Evolutionary conservation across 2,888 invertebrate species (phyloP).

Genomic region (Tryphoninae sp.): DNA sequence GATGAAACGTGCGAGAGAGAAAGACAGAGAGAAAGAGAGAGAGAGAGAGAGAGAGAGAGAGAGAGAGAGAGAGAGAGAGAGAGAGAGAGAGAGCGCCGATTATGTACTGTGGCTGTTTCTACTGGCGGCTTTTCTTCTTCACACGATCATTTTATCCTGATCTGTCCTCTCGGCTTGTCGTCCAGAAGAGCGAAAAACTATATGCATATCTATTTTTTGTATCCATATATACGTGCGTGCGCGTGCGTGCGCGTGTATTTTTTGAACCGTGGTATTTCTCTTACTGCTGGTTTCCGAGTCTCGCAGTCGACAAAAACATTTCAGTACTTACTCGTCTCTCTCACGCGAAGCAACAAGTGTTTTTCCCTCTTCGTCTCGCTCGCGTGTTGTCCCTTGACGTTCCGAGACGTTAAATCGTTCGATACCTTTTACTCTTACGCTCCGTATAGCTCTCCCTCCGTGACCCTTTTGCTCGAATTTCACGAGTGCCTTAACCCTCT

Average conservation of each 20-base stretch:
- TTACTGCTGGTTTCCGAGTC: conserved; percentile 17
- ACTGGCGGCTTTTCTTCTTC: conserved; percentile 1
- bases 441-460: conserved; percentile 11
- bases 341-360: conserved; percentile 63
- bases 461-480: conserved; percentile 17
- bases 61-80: not conserved
- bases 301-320: conserved; percentile 9
- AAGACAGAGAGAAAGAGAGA: too few species aligned
- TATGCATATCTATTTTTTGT: not conserved
- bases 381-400: not conserved
- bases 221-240: not conserved
- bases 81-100: not conserved
- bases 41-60: too few species aligned
- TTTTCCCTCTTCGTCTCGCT: conserved; percentile 20
- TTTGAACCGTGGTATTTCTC: not conserved
- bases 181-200: conserved; percentile 20
- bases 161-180: conserved; percentile 44
- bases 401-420: conserved; percentile 42
- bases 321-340: conserved; percentile 37
- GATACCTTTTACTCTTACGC: conserved; percentile 25
- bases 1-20: too few species aligned
- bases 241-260: not conserved
- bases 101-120: conserved; percentile 12
- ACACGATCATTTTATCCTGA: conserved; percentile 39
- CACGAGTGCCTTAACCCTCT: not conserved